Evolutionary conservation across 2,113 vertebrate genomes (phyloP).

Genomic region (Amazona vittata): DNA sequence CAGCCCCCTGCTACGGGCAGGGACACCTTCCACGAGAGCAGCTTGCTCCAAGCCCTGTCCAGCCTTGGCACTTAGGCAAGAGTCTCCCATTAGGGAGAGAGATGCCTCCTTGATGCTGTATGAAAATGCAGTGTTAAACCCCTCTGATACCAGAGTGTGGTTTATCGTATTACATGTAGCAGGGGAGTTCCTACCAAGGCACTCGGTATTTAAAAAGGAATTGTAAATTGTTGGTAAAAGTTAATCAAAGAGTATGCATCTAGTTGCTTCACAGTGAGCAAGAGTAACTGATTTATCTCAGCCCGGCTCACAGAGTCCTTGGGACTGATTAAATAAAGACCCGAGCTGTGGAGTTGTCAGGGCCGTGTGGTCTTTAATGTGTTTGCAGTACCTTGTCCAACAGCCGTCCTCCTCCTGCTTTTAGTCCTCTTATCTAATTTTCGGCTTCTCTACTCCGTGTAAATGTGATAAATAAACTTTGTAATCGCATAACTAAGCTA

Average conservation of each 20-base stretch:
- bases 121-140: not conserved
- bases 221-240: not conserved
- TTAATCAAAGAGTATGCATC: not conserved
- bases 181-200: not conserved
- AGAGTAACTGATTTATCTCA: not conserved
- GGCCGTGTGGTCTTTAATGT: not conserved
- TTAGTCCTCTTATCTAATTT: not conserved
- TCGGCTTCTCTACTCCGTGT: not conserved
- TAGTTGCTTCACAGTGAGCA: not conserved
- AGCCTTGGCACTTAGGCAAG: not conserved
- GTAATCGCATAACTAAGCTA: not conserved
- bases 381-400: not conserved
- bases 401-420: not conserved
- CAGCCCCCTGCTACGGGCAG: not conserved
- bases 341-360: not conserved
- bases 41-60: not conserved
- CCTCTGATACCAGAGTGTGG: not conserved
- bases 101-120: not conserved
- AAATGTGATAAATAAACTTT: slow-evolving; percentile 21
- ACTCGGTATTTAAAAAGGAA: not conserved
- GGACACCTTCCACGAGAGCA: not conserved
- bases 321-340: not conserved
- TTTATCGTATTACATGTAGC: not conserved
- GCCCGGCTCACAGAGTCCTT: rapidly evolving
- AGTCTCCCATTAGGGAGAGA: not conserved